phyloP scores from a whole-genome alignment of 2,888 invertebrate species.

The Cataglyphis altisquamis region DNA sequence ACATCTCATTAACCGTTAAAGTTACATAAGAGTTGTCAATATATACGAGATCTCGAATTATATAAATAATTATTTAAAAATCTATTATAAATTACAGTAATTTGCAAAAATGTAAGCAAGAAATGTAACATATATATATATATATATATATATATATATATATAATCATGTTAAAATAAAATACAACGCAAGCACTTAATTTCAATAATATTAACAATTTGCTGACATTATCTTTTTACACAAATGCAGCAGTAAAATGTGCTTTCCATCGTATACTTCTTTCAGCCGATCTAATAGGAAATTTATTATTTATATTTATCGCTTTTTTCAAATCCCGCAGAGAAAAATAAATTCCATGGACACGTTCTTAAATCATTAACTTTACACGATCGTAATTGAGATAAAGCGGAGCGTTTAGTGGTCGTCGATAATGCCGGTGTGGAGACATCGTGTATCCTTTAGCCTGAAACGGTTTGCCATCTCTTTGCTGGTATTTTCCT shows the following conservation, averaged over 20 bases:
- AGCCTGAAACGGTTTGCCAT: slow-evolving; percentile 69
- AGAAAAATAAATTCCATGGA: slow-evolving; percentile 32
- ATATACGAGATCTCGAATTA: not conserved
- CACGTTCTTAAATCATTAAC: slow-evolving; percentile 56
- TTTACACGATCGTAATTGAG: slow-evolving; percentile 42
- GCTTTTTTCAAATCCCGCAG: not conserved
- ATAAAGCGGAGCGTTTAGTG: slow-evolving; percentile 62
- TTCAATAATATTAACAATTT: not conserved
- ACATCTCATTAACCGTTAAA: not conserved
- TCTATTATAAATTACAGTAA: not conserved
- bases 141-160: not conserved
- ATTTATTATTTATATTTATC: slow-evolving; percentile 32
- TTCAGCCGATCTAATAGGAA: not conserved
- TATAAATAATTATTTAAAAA: not conserved
- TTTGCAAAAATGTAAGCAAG: not conserved
- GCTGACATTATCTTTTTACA: not conserved
- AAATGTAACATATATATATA: not conserved
- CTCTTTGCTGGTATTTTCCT: slow-evolving; percentile 45
- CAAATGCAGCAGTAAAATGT: not conserved
- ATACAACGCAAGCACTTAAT: not conserved
- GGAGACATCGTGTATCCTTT: slow-evolving; percentile 64
- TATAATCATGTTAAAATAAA: not conserved
- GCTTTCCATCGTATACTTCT: not conserved
- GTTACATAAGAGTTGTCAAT: not conserved
- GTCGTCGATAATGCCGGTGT: slow-evolving; percentile 70